Conservation (phyloP, 2,888 invertebrate genomes). For the Drosophila sordidula region DNA sequence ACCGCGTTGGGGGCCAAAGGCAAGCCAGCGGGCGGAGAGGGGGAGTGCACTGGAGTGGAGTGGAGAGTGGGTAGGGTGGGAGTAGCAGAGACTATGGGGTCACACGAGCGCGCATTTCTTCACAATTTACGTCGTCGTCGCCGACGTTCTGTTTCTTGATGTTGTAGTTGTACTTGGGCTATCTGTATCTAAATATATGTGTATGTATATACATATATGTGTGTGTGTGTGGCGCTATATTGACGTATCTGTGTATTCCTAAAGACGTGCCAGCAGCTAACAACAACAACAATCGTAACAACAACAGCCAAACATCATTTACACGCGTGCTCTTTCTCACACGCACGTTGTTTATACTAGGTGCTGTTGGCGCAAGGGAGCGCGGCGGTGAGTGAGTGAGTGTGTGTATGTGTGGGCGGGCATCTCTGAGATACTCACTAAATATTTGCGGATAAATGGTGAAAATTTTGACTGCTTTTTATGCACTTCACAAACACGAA, state of each 20-base stretch:
- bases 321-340: conserved; percentile 79
- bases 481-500: conserved; percentile 60
- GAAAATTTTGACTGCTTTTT: conserved; percentile 81
- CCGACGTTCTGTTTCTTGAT: conserved; percentile 37
- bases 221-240: conserved; percentile 61
- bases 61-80: conserved; percentile 30
- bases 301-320: conserved; percentile 68
- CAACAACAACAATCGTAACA: conserved; percentile 37
- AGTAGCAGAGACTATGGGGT: conserved; percentile 66
- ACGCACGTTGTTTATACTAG: conserved; percentile 60
- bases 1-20: conserved; percentile 25
- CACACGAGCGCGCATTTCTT: conserved; percentile 81
- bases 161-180: conserved; percentile 44
- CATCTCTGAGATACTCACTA: conserved; percentile 80
- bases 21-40: background rate
- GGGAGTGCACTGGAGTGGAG: background rate
- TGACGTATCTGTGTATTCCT: conserved; percentile 68
- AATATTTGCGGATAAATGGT: conserved; percentile 84
- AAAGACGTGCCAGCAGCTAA: conserved; percentile 70
- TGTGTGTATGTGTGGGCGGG: conserved; percentile 46
- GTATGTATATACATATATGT: conserved; percentile 16
- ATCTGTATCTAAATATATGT: conserved; percentile 44
- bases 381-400: conserved; percentile 14
- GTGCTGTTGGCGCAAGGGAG: conserved; percentile 33
- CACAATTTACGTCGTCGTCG: conserved; percentile 73